Evolutionary conservation across 2,797 vertebrate genomes (phyloP).

Genomic region (Sciurus vulgaris): DNA sequence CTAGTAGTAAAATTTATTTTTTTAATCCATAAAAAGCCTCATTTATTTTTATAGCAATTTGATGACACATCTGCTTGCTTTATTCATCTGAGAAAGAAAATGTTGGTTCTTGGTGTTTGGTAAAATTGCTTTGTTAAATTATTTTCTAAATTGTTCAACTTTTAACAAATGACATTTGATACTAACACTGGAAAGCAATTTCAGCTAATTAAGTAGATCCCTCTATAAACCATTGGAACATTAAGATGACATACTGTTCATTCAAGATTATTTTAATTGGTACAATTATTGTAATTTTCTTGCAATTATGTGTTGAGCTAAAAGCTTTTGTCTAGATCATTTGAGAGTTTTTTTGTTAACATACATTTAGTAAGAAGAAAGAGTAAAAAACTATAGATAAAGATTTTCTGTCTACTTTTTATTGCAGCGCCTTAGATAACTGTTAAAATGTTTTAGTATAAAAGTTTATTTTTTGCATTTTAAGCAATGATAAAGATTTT

Average conservation of each 20-base stretch:
- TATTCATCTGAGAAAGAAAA: conserved; percentile 91
- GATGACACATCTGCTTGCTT: conserved; percentile 92
- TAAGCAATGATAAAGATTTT: conserved; percentile 74
- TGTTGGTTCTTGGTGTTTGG: conserved; percentile 91
- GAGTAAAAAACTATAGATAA: conserved; percentile 89
- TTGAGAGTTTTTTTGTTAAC: conserved; percentile 93
- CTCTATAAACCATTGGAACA: conserved; percentile 96
- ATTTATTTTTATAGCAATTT: conserved; percentile 92
- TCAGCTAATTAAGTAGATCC: conserved; percentile 97
- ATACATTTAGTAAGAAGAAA: conserved; percentile 93
- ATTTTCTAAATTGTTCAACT: conserved; percentile 94
- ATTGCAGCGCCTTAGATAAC: conserved; percentile 82
- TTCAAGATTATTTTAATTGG: conserved; percentile 99
- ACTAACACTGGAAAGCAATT: conserved; percentile 95
- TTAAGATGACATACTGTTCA: conserved; percentile 99
- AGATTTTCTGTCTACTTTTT: conserved; percentile 89
- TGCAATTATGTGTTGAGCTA: conserved; percentile 96
- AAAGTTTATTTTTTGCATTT: conserved; percentile 82
- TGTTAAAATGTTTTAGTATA: conserved; percentile 82
- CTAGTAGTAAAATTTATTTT: conserved; percentile 90
- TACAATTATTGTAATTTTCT: conserved; percentile 99
- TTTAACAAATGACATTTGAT: conserved; percentile 95
- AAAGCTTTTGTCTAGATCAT: conserved; percentile 96
- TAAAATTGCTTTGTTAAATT: conserved; percentile 92
- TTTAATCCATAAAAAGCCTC: conserved; percentile 89